Evolutionary conservation across 2,113 vertebrate species (phyloP), one percentile per base, ranked within the genome.

Genomic region (Heterocephalus glaber): DNA sequence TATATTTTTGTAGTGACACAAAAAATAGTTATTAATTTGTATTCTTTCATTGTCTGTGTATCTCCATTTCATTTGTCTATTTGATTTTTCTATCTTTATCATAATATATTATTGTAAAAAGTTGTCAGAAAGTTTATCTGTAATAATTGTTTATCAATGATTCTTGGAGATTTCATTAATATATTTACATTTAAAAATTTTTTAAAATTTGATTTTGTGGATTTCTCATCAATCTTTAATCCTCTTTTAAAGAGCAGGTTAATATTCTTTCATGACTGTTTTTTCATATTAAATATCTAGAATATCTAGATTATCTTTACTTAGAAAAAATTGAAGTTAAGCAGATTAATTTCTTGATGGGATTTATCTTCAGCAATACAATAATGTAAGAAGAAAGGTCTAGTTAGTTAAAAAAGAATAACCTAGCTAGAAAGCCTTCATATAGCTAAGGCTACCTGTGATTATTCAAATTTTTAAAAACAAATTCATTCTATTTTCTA

Each of bases 331-430:
- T 44, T 54, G 77, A 90, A 86, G 90, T 60, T 88, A 63, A 96
- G 28, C 70, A 92, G 58, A 68, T 44, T 91, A 90, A 61, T 66
- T 95, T 89, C 82, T 86, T 63, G 82, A 44, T 77, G 83, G 33
- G 41, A n/a, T 95, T 90, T 52, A 85, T 44, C 61, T 72, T 88
- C 82, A 89, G 79, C 35, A 61, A 72, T 90, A 92, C 95, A 97
- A 95, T 95, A 95, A 97, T 89, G 83, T 87, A 86, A 74, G 49
- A 95, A 81, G 96, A 98, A 97, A 97, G 96, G 96, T 92, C 72
- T 52, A 87, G 90, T 97, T 97, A 86, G 63, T 94, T 74, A 44
- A 33, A 81, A 81, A 70, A 38, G 33, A 94, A 86, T 83, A 94
- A 93, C 81, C n/a, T 56, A 47, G 72, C 63, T 54, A 65, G 7